Base-by-base conservation (phyloP, 1,140 invertebrate species). In the Bicyclus anynana region DNA sequence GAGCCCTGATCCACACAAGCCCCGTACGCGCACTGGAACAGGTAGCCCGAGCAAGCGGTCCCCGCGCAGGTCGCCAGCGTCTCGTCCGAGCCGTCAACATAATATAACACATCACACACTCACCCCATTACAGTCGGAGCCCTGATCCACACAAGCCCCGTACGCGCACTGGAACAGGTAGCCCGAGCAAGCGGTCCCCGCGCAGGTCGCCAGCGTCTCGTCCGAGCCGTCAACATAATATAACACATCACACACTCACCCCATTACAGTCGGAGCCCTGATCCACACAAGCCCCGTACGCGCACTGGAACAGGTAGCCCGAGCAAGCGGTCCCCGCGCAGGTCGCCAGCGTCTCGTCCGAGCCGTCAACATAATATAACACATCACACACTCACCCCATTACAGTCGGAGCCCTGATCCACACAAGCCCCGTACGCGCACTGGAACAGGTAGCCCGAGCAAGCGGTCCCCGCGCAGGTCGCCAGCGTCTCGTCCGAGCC, bases 191-290 rank as follows among this genome's bases (percentile, higher is more conserved):
- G 53, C 59, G 20, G 74, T 80, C 5, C 68, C 70, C 0, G 74
- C 68, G 51, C 89, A 90, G 0, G 80, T 54, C 10, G 53, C 42
- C 1, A 79, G 18, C 0, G 68, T 87, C 77, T 94, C 93, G 66
- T 94, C 93, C 1, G 90, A 90, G 5, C 84, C 86, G 73, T 95
- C 94, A 16, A 61, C 57, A 74, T 94, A 96, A 72, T 95, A 92
- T 26, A 70, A n/a, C n/a, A n/a, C n/a, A n/a, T n/a, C n/a, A n/a
- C n/a, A n/a, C n/a, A n/a, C n/a, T 48, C 13, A 27, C n/a, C 27
- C 67, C 67, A 53, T 90, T 80, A 47, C 90, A 91, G 59, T 92
- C 91, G 6, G 91, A 91, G 46, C 89, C 87, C 5, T 84, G 79
- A 61, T 92, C 84, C 21, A 94, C 91, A 69, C 94, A 96, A 27